phyloP scores from a whole-genome alignment of 2,888 invertebrate species.

The Drosophila barbarae region DNA sequence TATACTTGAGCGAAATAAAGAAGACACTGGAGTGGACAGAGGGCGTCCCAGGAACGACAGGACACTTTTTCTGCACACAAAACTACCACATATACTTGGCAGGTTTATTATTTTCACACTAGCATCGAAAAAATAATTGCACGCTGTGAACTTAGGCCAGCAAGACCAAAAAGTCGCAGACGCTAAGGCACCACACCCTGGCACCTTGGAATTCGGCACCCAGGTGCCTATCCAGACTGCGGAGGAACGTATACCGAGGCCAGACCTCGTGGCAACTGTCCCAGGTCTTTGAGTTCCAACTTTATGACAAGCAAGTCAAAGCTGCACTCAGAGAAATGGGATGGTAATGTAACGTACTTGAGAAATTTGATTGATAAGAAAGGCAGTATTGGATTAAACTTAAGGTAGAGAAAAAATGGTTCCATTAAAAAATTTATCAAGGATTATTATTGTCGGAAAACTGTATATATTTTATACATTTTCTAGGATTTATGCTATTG shows the following conservation, averaged over 20 bases:
- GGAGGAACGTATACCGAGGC: conserved; percentile 4
- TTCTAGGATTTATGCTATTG: neutral
- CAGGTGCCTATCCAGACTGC: conserved; percentile 17
- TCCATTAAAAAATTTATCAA: no score
- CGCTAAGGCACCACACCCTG: conserved; percentile 69
- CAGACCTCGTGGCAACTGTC: conserved; percentile 65
- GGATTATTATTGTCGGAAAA: no score
- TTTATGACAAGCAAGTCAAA: conserved; percentile 51
- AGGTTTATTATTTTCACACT: conserved; percentile 77
- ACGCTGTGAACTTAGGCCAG: conserved; percentile 70
- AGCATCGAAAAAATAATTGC: conserved; percentile 69
- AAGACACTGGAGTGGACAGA: conserved; percentile 24
- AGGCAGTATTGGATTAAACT: neutral
- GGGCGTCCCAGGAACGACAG: conserved; percentile 67
- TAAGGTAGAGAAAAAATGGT: neutral
- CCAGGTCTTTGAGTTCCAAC: conserved; percentile 41
- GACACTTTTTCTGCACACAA: conserved; percentile 68
- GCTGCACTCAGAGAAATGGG: conserved; percentile 16
- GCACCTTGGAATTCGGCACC: conserved; percentile 12
- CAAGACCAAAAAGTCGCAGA: conserved; percentile 44
- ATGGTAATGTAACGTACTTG: neutral
- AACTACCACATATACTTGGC: conserved; percentile 40
- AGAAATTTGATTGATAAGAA: neutral
- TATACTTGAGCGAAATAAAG: conserved; percentile 32
- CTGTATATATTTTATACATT: no score